These are phyloP conservation scores for Brachypteracias leptosomus DNA, from an alignment of 2,113 vertebrate species.

Conservation along the genomic window DNA sequence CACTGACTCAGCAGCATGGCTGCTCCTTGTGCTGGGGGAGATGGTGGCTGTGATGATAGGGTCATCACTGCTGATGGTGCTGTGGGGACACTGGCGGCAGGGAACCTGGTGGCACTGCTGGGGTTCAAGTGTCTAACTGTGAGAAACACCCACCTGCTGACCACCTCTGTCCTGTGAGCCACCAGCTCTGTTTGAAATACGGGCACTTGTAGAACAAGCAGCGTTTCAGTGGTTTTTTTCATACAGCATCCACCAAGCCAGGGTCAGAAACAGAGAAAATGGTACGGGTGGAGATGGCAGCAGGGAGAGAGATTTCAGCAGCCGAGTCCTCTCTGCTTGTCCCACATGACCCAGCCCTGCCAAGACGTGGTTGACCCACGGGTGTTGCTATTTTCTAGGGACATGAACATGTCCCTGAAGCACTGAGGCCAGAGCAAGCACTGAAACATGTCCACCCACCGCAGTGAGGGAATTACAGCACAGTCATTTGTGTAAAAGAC, in stretches of 20 bases:
- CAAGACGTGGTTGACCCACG: fast-evolving
- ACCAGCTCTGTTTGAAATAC: background rate
- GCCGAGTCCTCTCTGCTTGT: background rate
- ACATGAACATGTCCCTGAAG: background rate
- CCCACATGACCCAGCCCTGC: background rate
- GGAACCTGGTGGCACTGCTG: background rate
- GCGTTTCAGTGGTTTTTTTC: background rate
- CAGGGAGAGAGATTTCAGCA: background rate
- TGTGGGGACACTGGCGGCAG: background rate
- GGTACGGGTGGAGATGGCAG: slow-evolving; percentile 2
- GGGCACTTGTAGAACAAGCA: background rate
- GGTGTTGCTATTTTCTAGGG: background rate
- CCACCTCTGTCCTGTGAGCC: background rate
- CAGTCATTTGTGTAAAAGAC: background rate
- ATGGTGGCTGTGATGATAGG: background rate
- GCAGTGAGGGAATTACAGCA: fast-evolving
- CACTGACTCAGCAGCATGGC: background rate
- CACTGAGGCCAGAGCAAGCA: background rate
- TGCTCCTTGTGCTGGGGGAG: background rate
- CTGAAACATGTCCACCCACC: background rate
- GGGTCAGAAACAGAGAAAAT: background rate
- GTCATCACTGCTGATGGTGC: fast-evolving
- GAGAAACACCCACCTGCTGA: background rate
- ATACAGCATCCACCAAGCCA: background rate
- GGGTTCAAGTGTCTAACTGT: background rate